Evolutionary conservation across 1,140 invertebrate species (phyloP).

Genomic region (Dinoponera quadriceps): DNA sequence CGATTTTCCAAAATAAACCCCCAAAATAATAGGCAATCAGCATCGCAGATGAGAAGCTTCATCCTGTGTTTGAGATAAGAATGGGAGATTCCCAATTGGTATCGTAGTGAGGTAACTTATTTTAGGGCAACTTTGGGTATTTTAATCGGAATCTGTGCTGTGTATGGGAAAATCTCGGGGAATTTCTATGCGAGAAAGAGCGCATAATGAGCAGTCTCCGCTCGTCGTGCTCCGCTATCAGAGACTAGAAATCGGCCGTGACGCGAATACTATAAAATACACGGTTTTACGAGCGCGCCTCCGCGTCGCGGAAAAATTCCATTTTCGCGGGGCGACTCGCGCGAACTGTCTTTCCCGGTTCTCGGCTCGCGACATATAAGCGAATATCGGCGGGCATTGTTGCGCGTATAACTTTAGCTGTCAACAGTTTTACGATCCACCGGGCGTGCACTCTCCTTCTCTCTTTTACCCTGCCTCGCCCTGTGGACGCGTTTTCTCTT

Average conservation of each 20-base stretch:
- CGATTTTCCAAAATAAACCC: too few species aligned
- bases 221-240: neutral
- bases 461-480: neutral
- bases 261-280: conserved; percentile 26
- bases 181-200: neutral
- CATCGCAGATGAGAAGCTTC: too few species aligned
- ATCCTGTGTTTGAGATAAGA: neutral
- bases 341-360: conserved; percentile 33
- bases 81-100: too few species aligned
- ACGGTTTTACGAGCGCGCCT: conserved; percentile 39
- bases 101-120: too few species aligned
- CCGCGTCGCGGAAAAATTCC: conserved; percentile 55
- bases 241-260: conserved; percentile 8
- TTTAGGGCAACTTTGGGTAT: too few species aligned
- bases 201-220: neutral
- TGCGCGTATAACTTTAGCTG: conserved; percentile 74
- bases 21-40: too few species aligned
- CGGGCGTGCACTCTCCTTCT: conserved; percentile 1
- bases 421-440: conserved; percentile 80
- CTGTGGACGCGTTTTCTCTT: conserved; percentile 4
- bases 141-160: too few species aligned
- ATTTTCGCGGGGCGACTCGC: conserved; percentile 40
- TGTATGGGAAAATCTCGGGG: too few species aligned
- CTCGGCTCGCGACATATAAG: conserved; percentile 57
- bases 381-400: conserved; percentile 67